Percentiles rank a stretch among this genome's conserved stretches.
Conservation (phyloP, 1,140 invertebrate species). For the Ctenoplectra terminalis region DNA sequence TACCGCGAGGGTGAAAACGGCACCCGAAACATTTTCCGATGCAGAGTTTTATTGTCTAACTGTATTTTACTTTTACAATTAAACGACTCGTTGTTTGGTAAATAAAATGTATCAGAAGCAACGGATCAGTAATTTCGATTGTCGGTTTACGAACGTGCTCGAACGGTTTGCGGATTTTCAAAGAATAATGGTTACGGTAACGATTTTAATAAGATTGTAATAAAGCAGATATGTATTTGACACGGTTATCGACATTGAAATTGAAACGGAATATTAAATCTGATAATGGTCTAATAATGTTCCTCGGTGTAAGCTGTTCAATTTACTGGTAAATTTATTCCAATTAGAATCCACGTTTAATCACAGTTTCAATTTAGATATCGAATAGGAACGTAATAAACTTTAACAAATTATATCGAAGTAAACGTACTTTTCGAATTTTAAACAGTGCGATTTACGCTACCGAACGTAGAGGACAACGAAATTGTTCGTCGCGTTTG, state of each 20-base stretch:
- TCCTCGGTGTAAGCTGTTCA: not conserved
- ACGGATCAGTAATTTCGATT: not conserved
- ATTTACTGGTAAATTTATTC: not conserved
- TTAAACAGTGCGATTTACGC: too few relatives aligned
- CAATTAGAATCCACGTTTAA: not conserved
- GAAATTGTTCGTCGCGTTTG: too few relatives aligned
- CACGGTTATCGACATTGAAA: not conserved
- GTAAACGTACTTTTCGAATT: too few relatives aligned
- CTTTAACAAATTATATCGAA: not conserved
- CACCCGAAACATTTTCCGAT: too few relatives aligned
- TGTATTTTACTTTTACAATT: too few relatives aligned
- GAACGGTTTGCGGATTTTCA: not conserved
- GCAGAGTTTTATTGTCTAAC: too few relatives aligned
- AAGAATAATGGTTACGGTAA: not conserved
- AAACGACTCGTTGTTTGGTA: too few relatives aligned
- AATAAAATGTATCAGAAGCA: too few relatives aligned
- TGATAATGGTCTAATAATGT: not conserved
- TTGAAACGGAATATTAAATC: not conserved
- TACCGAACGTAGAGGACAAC: too few relatives aligned
- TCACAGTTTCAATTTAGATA: not conserved
- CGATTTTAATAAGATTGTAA: not conserved
- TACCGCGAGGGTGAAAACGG: too few relatives aligned
- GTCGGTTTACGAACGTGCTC: not conserved
- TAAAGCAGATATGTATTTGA: not conserved
- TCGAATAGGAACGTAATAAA: not conserved